Percentiles rank a stretch among this genome's conserved stretches.
Conservation (phyloP, 2,888 invertebrate species). For the Tethea ocularis region DNA sequence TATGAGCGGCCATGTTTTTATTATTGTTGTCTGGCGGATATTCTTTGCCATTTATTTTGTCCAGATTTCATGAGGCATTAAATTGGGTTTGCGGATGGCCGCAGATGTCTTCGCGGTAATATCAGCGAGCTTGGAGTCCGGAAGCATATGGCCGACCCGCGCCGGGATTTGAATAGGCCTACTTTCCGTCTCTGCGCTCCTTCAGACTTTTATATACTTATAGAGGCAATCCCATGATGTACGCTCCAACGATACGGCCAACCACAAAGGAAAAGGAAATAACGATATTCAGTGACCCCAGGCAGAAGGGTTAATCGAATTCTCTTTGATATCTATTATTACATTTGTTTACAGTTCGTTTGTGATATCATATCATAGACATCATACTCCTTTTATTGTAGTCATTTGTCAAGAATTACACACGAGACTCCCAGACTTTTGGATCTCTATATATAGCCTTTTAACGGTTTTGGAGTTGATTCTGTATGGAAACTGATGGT, state of each 20-base stretch:
- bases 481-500: too few relatives aligned
- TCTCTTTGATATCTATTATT: conserved; percentile 35
- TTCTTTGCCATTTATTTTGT: conserved; percentile 66
- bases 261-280: conserved; percentile 38
- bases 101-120: conserved; percentile 69
- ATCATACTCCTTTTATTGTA: neutral
- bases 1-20: conserved; percentile 10
- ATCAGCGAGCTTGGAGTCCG: conserved; percentile 40
- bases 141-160: conserved; percentile 40
- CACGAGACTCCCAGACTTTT: neutral
- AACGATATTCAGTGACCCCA: conserved; percentile 35
- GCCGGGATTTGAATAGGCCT: conserved; percentile 58
- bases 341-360: conserved; percentile 24
- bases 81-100: conserved; percentile 70
- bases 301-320: conserved; percentile 44
- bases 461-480: too few relatives aligned
- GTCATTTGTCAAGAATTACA: conserved; percentile 1
- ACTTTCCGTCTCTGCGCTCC: conserved; percentile 19
- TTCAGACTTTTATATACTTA: conserved; percentile 39
- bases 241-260: conserved; percentile 28
- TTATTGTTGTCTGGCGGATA: conserved; percentile 36
- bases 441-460: too few relatives aligned
- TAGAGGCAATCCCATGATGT: conserved; percentile 39
- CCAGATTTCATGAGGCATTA: conserved; percentile 72
- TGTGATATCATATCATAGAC: conserved; percentile 11